Conservation (phyloP, 2,797 vertebrate genomes). For the Gallinago solitaria region DNA sequence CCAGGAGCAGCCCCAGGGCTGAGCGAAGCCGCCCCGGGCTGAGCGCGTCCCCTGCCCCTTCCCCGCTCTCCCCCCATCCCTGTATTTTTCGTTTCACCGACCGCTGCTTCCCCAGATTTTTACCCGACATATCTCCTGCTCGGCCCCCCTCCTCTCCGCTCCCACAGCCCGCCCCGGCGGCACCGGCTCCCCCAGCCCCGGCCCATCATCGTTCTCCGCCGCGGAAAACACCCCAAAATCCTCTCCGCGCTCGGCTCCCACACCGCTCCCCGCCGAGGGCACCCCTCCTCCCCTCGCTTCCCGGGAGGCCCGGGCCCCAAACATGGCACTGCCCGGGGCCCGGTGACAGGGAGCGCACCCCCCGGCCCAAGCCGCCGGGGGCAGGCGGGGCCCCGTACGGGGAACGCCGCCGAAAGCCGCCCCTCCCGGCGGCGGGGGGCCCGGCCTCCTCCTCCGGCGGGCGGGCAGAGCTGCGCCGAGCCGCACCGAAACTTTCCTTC, state of each 20-base stretch:
- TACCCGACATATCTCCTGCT: not conserved
- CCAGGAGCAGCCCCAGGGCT: not conserved
- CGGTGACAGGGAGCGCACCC: not conserved
- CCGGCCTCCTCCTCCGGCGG: not conserved
- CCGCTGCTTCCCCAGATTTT: not conserved
- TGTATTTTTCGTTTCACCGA: not conserved
- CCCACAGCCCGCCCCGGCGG: not conserved
- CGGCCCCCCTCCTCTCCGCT: not conserved
- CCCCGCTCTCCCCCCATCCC: not conserved
- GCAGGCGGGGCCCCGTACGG: not conserved
- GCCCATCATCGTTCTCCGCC: not conserved
- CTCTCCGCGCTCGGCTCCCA: not conserved
- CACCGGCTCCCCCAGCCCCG: not conserved
- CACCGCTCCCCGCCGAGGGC: not conserved
- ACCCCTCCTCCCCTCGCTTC: not conserved
- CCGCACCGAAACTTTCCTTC: not conserved
- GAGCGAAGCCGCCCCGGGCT: not conserved
- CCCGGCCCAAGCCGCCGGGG: not conserved
- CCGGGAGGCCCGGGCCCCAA: not conserved
- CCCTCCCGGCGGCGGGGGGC: not conserved
- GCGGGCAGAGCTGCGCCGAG: not conserved
- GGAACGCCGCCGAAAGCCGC: not conserved
- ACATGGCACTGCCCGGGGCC: not conserved
- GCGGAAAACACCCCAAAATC: accelerated
- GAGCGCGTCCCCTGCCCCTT: not conserved